phyloP scores from a whole-genome alignment of 2,113 vertebrate genomes.

The Forbesichthys agassizii region DNA sequence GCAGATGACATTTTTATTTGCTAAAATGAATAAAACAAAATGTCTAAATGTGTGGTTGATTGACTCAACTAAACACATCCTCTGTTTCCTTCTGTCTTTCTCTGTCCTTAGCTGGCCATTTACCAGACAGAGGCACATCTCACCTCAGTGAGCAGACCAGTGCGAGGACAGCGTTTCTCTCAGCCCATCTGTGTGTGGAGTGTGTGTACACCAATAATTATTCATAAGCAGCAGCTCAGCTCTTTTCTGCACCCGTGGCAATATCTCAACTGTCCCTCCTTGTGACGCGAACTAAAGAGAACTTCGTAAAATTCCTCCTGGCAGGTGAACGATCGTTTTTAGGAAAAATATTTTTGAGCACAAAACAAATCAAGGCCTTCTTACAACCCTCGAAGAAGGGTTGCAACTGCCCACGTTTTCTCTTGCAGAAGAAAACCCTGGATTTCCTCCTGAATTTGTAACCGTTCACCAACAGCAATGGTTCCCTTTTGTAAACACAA shows the following conservation, averaged over 20 bases:
- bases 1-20: no score
- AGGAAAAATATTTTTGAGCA: neutral
- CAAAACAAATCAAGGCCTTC: neutral
- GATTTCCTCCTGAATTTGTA: conserved; percentile 45
- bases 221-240: conserved; percentile 53
- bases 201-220: conserved; percentile 54
- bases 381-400: conserved; percentile 1
- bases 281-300: conserved; percentile 6
- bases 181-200: conserved; percentile 65
- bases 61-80: neutral
- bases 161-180: conserved; percentile 39
- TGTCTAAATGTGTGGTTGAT: no score
- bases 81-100: neutral
- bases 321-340: neutral
- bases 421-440: conserved; percentile 23
- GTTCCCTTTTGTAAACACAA: conserved; percentile 50
- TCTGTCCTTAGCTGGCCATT: conserved; percentile 49
- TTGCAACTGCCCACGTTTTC: neutral
- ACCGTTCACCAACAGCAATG: conserved; percentile 40
- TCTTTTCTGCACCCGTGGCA: conserved; percentile 18
- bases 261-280: neutral
- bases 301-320: neutral
- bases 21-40: no score
- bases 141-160: conserved; percentile 35
- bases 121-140: conserved; percentile 17